Evolutionary conservation across 2,797 vertebrate species (phyloP).

Genomic region (Gymnothorax javanicus): DNA sequence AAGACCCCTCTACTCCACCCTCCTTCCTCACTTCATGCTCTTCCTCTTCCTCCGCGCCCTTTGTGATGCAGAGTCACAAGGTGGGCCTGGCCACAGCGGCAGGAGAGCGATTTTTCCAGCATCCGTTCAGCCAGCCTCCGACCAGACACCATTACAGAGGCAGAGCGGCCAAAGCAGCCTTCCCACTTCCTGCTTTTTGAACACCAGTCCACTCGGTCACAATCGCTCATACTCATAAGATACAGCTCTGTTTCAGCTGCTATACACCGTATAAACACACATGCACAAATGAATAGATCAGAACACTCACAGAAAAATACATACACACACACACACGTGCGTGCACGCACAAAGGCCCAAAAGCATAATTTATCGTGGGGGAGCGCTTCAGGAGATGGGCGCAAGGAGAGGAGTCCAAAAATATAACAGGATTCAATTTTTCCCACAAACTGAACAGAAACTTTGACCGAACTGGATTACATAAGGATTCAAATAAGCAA

Average conservation of each 20-base stretch:
- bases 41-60: conserved; percentile 1
- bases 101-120: not conserved
- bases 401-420: conserved; percentile 2
- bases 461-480: not conserved
- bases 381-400: not conserved
- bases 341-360: not conserved
- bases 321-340: not conserved
- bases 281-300: not conserved
- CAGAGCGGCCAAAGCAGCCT: conserved; percentile 37
- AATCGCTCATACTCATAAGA: no score
- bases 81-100: not conserved
- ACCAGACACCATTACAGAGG: not conserved
- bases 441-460: not conserved
- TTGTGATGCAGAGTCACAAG: not conserved
- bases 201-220: not conserved
- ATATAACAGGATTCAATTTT: not conserved
- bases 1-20: not conserved
- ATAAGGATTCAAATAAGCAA: not conserved
- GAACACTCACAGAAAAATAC: not conserved
- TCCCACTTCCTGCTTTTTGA: conserved; percentile 22
- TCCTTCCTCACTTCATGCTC: conserved; percentile 6
- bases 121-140: not conserved
- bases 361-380: conserved; percentile 11
- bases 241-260: not conserved
- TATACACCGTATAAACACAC: not conserved